phyloP scores from a whole-genome alignment of 2,113 vertebrate species.

The Oreochromis tanganicae region DNA sequence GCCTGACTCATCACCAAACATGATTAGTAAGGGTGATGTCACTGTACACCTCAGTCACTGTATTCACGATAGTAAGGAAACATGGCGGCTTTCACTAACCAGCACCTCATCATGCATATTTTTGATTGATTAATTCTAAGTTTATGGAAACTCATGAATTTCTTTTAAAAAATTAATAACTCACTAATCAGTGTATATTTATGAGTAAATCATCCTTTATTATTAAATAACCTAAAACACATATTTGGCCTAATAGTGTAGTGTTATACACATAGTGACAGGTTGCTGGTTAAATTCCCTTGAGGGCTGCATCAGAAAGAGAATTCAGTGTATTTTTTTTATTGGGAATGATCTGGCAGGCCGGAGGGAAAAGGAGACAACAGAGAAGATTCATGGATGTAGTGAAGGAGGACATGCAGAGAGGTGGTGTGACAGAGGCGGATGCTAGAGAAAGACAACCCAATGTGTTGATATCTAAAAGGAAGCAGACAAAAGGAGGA shows the following conservation, averaged over 20 bases:
- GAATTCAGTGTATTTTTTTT: no score
- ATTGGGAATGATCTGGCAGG: no score
- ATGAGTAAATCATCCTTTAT: neutral
- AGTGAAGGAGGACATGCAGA: no score
- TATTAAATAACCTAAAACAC: neutral
- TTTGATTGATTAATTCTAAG: neutral
- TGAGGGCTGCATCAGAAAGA: no score
- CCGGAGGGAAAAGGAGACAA: no score
- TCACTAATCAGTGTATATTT: neutral
- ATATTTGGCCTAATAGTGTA: neutral
- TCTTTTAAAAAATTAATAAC: rapidly evolving
- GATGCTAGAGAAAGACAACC: no score
- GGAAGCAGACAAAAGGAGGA: neutral
- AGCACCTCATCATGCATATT: rapidly evolving
- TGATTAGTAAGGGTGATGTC: neutral
- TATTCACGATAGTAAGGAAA: neutral
- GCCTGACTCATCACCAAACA: neutral
- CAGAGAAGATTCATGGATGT: no score
- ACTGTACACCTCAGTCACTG: neutral
- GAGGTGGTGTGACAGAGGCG: no score
- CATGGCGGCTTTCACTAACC: neutral
- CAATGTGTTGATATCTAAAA: neutral
- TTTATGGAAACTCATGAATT: neutral
- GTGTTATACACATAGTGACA: rapidly evolving
- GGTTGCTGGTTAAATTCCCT: no score